These are phyloP conservation scores for Nothocercus julius DNA, from an alignment of 2,113 vertebrate species.

Conservation along the genomic window DNA sequence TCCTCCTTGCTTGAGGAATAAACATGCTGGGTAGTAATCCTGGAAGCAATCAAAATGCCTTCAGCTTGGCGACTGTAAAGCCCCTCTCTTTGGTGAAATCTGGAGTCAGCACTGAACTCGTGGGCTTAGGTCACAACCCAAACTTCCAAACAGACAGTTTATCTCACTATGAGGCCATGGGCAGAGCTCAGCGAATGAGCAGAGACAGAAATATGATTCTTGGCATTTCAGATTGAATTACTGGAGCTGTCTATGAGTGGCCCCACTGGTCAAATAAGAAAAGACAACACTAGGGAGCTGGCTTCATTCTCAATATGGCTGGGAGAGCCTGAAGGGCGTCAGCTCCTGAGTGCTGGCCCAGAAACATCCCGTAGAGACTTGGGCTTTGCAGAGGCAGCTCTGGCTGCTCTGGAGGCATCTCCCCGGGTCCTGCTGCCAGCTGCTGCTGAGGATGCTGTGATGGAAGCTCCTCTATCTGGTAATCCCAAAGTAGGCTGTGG, in stretches of 20 bases:
- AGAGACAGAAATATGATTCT: conserved; percentile 26
- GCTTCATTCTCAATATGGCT: not conserved
- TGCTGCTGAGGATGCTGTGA: not conserved
- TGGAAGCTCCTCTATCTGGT: not conserved
- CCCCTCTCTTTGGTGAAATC: not conserved
- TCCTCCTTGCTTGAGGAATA: conserved; percentile 63
- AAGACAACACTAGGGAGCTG: not conserved
- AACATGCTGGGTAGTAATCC: conserved; percentile 58
- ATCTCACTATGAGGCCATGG: not conserved
- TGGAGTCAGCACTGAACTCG: not conserved
- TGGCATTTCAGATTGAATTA: conserved; percentile 26
- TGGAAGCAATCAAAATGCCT: conserved; percentile 72
- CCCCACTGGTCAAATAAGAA: not conserved
- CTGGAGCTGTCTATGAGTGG: not conserved
- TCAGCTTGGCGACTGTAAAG: not conserved
- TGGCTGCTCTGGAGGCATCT: not conserved
- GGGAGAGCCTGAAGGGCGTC: not conserved
- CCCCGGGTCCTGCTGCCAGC: not conserved
- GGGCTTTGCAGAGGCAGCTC: not conserved
- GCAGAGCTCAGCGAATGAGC: not conserved
- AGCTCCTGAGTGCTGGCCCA: not conserved
- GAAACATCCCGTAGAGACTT: not conserved
- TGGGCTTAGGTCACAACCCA: not conserved
- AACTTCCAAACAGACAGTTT: not conserved
- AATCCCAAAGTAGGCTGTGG: fast-evolving